These are phyloP conservation scores for Oophaga sylvatica DNA, from an alignment of 2,797 vertebrate species.

Conservation along the genomic window DNA sequence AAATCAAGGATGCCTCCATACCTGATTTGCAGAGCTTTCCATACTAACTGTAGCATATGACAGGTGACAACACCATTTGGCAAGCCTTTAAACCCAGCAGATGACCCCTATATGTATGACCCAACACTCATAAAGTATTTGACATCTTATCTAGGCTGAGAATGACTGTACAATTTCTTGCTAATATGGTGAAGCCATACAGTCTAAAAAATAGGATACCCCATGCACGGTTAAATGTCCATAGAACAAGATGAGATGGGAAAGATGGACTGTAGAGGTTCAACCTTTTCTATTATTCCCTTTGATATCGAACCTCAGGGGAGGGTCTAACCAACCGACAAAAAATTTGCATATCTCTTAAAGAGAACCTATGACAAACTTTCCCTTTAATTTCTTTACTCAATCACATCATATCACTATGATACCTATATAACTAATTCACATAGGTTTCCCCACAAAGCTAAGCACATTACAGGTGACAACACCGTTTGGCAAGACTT, in stretches of 20 bases:
- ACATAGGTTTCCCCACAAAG: background rate
- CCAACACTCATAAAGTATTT: background rate
- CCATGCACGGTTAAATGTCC: too few relatives aligned
- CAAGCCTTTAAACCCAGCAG: background rate
- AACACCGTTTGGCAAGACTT: background rate
- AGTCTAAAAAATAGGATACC: too few relatives aligned
- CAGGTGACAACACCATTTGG: background rate
- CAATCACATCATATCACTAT: too few relatives aligned
- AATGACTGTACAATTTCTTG: background rate
- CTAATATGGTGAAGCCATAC: background rate
- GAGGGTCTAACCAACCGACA: too few relatives aligned
- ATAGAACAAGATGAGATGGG: too few relatives aligned
- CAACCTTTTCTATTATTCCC: too few relatives aligned
- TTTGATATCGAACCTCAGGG: too few relatives aligned
- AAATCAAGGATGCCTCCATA: background rate
- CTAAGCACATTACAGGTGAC: slow-evolving; percentile 5
- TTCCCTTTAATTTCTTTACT: too few relatives aligned
- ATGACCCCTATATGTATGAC: background rate
- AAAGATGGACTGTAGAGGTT: too few relatives aligned
- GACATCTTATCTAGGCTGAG: background rate
- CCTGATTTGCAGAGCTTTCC: background rate
- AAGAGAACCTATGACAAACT: too few relatives aligned
- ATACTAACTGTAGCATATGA: background rate
- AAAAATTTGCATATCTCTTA: too few relatives aligned
- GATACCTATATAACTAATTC: too few relatives aligned